Base-by-base conservation (phyloP, 2,888 invertebrate species). In the Gerris lacustris region DNA sequence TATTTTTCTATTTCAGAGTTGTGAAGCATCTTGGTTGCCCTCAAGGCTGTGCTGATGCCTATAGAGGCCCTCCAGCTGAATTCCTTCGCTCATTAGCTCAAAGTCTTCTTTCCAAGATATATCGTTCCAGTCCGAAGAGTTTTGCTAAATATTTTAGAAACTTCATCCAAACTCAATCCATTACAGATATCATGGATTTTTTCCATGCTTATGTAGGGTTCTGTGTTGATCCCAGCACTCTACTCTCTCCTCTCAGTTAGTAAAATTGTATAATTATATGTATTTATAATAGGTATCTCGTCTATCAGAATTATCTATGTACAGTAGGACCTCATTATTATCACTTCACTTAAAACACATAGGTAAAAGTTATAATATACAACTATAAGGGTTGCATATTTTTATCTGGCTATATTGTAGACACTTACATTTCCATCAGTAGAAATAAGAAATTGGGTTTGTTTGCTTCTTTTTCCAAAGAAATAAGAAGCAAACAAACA, bases 161-260 rank as follows among this genome's bases (percentile, higher is more conserved):
- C 74, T 90, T 94, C 83, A 88, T 96, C 0, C 87, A 87, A 75
- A 86, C 86, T 4, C 87, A 90, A 45, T 87, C 91, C 0, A 83
- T 97, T 45, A 83, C 88, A 18, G 94, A 95, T 74, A 86, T 96
- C 7, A 82, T 99, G 70, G 97, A 98, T 78, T 92, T 97, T 78
- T 88, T 98, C 73, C 99, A 99, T 80, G 88, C 97, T 0, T 92
- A 96, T 76, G 87, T 96, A 69, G 96, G 96, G 6, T 99, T 94
- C 81, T 99, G 99, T 81, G 87, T 92, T 62, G 96, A 97, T 80
- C 94, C 95, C 11, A 87, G 89, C 74, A 88, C 90, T 7, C 82
- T 93, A 76, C 83, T 94, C 31, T 94, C 94, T 44, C 94, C 94
- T 47, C 83, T 92, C 82, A 92, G 94, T 94, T 83, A 90, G 92